Conservation (phyloP, 2,888 invertebrate genomes). For the Malthinus seriepunctatus region DNA sequence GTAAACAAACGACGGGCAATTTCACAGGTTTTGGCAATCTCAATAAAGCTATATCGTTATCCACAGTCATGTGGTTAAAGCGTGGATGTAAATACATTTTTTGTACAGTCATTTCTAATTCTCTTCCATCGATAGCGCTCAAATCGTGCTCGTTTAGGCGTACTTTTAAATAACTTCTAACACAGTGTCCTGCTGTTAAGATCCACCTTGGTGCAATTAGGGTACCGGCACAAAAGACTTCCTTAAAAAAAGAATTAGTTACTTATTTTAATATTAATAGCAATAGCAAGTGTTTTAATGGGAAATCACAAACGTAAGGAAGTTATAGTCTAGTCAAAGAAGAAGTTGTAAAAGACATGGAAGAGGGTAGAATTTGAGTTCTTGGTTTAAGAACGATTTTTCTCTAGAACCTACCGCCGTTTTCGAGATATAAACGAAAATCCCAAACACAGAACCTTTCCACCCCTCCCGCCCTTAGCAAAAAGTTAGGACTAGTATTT, state of each 20-base stretch:
- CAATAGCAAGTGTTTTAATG: not conserved
- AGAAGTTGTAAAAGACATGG: no score
- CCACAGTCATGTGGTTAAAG: conserved; percentile 86
- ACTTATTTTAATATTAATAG: no score
- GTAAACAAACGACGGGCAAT: conserved; percentile 71
- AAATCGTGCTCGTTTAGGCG: conserved; percentile 87
- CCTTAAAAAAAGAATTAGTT: conserved; percentile 56
- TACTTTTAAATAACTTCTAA: conserved; percentile 75
- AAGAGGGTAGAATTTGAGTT: no score
- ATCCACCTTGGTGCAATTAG: conserved; percentile 82
- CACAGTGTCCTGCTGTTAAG: conserved; percentile 86
- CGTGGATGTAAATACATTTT: conserved; percentile 80
- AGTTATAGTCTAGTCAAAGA: no score
- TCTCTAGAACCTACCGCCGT: no score
- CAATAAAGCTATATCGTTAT: conserved; percentile 89
- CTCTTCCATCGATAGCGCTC: conserved; percentile 71
- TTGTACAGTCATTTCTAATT: conserved; percentile 74
- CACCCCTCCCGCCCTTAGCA: no score
- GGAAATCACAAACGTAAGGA: no score
- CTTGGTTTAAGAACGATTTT: no score
- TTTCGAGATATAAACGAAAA: no score
- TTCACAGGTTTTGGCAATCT: conserved; percentile 59
- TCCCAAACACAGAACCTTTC: no score
- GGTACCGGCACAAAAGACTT: conserved; percentile 89
- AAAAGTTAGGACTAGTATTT: no score